phyloP scores from a whole-genome alignment of 2,113 vertebrate species.

The Scomber colias region DNA sequence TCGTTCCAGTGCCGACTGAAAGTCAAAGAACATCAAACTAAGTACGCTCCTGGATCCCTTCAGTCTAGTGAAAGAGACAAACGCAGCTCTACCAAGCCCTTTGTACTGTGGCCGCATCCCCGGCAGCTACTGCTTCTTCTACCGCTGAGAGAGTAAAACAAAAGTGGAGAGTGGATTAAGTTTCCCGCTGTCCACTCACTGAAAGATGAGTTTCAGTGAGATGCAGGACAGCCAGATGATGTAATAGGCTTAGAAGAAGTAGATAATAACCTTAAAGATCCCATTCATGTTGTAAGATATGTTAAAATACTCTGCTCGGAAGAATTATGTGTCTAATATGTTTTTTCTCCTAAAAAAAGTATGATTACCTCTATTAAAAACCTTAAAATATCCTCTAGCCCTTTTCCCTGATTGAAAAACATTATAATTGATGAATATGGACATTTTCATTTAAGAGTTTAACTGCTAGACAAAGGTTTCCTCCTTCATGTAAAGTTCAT shows the following conservation, averaged over 20 bases:
- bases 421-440: no score
- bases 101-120: conserved; percentile 40
- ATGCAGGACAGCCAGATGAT: conserved; percentile 13
- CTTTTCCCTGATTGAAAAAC: no score
- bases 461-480: no score
- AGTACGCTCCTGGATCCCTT: conserved; percentile 53
- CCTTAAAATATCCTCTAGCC: no score
- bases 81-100: conserved; percentile 24
- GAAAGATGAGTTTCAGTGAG: conserved; percentile 33
- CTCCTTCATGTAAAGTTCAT: no score
- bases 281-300: no score
- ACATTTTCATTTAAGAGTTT: no score
- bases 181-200: conserved; percentile 45
- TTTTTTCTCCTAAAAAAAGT: no score
- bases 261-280: not conserved
- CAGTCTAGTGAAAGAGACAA: conserved; percentile 19
- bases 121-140: conserved; percentile 22
- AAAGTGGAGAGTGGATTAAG: conserved; percentile 25
- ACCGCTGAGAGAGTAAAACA: conserved; percentile 31
- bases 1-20: conserved; percentile 61
- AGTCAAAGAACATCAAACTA: conserved; percentile 69
- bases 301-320: no score
- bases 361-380: no score
- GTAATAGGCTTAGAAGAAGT: conserved; percentile 13
- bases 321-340: no score